Percentiles rank a stretch among this genome's conserved stretches.
Evolutionary conservation across 2,113 vertebrate genomes (phyloP).

Genomic region (Catharus minimus): DNA sequence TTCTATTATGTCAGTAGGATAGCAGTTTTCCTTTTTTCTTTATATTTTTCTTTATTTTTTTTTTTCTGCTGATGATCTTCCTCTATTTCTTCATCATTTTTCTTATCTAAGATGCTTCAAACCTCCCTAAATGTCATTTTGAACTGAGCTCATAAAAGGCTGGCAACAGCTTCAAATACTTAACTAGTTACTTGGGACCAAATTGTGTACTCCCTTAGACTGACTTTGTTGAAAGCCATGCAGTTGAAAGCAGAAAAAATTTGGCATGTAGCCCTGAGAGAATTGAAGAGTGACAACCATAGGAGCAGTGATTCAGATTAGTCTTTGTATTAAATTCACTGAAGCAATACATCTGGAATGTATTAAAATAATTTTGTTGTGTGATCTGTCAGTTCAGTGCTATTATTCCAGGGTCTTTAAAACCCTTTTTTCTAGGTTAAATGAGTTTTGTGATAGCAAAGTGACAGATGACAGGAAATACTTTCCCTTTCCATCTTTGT

Average conservation of each 20-base stretch:
- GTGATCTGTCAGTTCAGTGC: background rate
- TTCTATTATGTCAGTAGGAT: background rate
- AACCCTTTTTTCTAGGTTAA: background rate
- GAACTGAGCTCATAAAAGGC: background rate
- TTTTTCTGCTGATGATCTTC: background rate
- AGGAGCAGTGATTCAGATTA: background rate
- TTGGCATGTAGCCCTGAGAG: background rate
- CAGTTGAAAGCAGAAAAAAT: background rate
- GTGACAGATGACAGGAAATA: background rate
- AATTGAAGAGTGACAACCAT: background rate
- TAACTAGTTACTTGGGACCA: background rate
- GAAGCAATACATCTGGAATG: background rate
- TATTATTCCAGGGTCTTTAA: background rate
- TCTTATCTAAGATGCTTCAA: background rate
- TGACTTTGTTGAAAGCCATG: background rate
- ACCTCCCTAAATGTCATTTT: background rate
- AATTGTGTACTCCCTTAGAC: background rate
- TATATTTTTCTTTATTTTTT: no score
- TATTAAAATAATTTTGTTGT: background rate
- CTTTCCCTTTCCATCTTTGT: background rate
- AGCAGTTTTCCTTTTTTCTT: background rate
- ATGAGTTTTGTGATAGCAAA: background rate
- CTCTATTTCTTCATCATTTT: background rate
- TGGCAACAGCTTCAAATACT: conserved; percentile 20
- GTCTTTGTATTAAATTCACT: background rate